These are phyloP conservation scores for Eulimnadia texana DNA, from an alignment of 1,140 invertebrate species.

Conservation along the genomic window DNA sequence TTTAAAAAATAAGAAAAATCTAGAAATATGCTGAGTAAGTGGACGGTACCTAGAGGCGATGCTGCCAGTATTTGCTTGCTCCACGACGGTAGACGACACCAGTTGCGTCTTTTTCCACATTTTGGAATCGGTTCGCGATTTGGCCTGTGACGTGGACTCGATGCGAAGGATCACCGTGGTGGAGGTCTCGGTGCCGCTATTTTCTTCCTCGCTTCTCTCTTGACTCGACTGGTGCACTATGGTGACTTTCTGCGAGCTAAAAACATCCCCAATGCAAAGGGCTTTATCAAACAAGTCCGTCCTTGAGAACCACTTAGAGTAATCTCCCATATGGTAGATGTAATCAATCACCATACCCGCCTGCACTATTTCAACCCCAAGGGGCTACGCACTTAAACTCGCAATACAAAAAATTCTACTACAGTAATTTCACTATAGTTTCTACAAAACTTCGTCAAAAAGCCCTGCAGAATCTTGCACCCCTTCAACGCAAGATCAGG, in stretches of 20 bases:
- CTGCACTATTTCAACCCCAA: neutral
- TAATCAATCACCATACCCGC: neutral
- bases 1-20: too few species aligned
- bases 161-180: slow-evolving; percentile 4
- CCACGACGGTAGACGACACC: neutral
- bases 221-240: neutral
- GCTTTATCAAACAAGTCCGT: neutral
- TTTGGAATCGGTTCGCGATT: slow-evolving; percentile 5
- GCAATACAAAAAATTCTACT: too few species aligned
- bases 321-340: neutral
- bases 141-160: neutral
- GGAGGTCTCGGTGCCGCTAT: slow-evolving; percentile 3
- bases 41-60: slow-evolving; percentile 2
- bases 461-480: too few species aligned
- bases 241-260: neutral
- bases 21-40: too few species aligned
- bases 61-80: neutral
- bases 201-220: neutral
- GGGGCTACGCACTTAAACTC: neutral
- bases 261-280: neutral
- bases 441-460: too few species aligned
- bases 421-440: too few species aligned
- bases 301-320: neutral
- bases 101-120: neutral
- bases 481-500: too few species aligned